These are phyloP conservation scores for Hyperoplus immaculatus DNA, from an alignment of 2,797 vertebrate genomes.

Conservation along the genomic window DNA sequence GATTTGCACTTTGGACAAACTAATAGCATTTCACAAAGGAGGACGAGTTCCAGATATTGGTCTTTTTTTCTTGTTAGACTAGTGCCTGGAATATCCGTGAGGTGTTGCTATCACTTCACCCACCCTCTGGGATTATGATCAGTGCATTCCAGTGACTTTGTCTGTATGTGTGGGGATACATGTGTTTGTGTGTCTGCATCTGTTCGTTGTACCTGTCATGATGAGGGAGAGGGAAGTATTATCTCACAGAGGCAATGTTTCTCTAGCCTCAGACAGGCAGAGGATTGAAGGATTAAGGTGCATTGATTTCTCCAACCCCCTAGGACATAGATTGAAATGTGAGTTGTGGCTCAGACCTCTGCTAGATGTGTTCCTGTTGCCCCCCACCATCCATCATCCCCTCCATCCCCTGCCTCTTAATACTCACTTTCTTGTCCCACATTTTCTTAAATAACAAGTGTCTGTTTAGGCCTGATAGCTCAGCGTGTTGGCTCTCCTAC, in stretches of 20 bases:
- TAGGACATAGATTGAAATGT: conserved; percentile 78
- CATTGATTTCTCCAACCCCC: conserved; percentile 76
- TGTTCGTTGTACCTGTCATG: conserved; percentile 49
- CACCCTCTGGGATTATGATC: conserved; percentile 54
- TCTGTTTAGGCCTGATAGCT: conserved; percentile 69
- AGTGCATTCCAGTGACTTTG: conserved; percentile 20
- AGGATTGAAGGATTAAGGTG: conserved; percentile 77
- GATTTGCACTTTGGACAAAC: conserved; percentile 41
- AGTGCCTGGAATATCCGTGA: conserved; percentile 40
- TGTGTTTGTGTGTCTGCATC: conserved; percentile 14
- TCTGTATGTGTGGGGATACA: conserved; percentile 22
- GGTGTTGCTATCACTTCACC: conserved; percentile 43
- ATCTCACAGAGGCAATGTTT: conserved; percentile 74
- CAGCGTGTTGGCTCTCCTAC: conserved; percentile 33
- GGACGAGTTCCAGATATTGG: conserved; percentile 25
- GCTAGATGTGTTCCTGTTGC: conserved; percentile 30
- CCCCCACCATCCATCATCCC: conserved; percentile 11
- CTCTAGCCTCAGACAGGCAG: conserved; percentile 65
- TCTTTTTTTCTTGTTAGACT: conserved; percentile 30
- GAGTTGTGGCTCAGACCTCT: conserved; percentile 65
- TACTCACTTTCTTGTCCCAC: conserved; percentile 55
- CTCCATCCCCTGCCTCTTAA: conserved; percentile 63
- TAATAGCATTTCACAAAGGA: conserved; percentile 25
- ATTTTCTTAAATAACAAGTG: conserved; percentile 47
- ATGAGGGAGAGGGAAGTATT: conserved; percentile 65